Base-by-base conservation (phyloP, 2,113 vertebrate genomes). In the Lophura nycthemera region DNA sequence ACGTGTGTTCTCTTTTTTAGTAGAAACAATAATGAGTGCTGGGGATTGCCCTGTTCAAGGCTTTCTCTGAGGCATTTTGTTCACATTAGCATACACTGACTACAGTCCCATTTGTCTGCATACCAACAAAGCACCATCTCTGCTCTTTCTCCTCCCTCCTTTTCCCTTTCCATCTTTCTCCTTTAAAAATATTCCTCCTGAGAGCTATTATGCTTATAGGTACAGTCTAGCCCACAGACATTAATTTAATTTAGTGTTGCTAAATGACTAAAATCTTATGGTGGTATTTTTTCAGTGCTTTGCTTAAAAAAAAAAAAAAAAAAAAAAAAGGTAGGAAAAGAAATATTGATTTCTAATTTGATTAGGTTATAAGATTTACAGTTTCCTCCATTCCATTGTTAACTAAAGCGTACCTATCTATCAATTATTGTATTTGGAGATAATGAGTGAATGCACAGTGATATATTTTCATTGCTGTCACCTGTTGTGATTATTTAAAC, bases 271-370 rank as follows among this genome's bases (percentile, higher is more conserved):
- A 86, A 93, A 75, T 4, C 1, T 21, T 30, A 63, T 0, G 1
- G 0, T 3, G 30, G 24, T 29, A 38, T 34, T 79, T 47, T 21
- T 1, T 42, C 30, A 69, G 19, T 18, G 21, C 4, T 93, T 93
- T 86, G 19, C 14, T 86, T 85, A 60, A 47, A n/a, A n/a, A 40
- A 52, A 32, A 32, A 20, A 47, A 47, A 43, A 45, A 45, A 64
- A 84, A 76, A 85, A 38, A 38, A 38, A 38, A 38, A 38, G 36
- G 16, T 40, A 50, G 36, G 47, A 71, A 88, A 94, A 84, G 38
- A 96, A 89, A 77, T 77, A 89, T 16, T 80, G 59, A 89, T 89
- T 92, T 72, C n/a, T 81, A 73, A 64, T 83, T 86, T 56, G 36
- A 83, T 73, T 71, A 36, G 14, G 29, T 66, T 81, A 8, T 7